Evolutionary conservation across 92 coral and sea anemone species (phyloP).

Genomic region (Umimayanthus chanpuru): DNA sequence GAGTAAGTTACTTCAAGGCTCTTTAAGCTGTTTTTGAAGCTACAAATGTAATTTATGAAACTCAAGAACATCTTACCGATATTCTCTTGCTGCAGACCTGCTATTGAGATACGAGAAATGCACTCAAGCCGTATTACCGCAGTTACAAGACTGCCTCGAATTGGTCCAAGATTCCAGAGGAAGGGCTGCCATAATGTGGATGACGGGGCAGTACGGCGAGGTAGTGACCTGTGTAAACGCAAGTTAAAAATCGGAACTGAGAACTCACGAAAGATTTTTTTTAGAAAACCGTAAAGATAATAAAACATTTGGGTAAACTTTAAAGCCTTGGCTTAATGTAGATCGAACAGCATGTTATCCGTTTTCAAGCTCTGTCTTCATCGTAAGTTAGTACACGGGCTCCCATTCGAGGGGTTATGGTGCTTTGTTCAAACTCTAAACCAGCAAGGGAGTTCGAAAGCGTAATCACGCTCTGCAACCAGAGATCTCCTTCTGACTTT

Average conservation of each 20-base stretch:
- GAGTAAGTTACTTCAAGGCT: no score
- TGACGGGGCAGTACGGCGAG: conserved; percentile 97
- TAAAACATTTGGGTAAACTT: background rate
- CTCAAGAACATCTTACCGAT: background rate
- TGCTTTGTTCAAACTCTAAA: no score
- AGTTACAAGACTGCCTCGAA: conserved; percentile 77
- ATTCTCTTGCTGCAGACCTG: conserved; percentile 60
- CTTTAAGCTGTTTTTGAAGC: background rate
- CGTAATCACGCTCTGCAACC: background rate
- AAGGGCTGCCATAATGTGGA: conserved; percentile 90
- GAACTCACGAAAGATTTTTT: background rate
- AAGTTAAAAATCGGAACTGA: no score
- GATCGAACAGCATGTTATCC: no score
- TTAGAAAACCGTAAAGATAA: background rate
- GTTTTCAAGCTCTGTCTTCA: no score
- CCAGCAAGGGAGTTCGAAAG: background rate
- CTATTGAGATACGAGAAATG: conserved; percentile 83
- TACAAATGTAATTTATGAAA: background rate
- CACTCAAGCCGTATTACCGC: conserved; percentile 82
- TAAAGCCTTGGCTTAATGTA: background rate
- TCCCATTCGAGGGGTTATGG: no score
- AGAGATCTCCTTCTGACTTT: no score
- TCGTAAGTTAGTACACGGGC: no score
- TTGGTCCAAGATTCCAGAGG: conserved; percentile 85
- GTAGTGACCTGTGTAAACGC: conserved; percentile 38